A percentile compares a stretch with the other conserved stretches of the same genome.
phyloP scores from a whole-genome alignment of 2,113 vertebrate species.

The Ptychochromis oligacanthus region DNA sequence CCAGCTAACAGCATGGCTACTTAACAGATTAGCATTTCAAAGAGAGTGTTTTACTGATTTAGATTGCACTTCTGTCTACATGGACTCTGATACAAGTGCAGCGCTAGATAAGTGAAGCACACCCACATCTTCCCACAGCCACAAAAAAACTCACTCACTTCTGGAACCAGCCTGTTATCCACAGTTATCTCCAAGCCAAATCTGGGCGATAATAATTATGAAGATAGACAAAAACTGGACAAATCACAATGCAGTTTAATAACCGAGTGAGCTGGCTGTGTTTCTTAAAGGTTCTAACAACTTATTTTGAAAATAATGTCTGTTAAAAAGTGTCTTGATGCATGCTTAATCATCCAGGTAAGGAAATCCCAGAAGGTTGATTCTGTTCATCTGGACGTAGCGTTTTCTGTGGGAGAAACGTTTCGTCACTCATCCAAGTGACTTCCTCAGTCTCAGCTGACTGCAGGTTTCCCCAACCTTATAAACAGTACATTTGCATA shows the following conservation, averaged over 20 bases:
- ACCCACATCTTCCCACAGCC: not conserved
- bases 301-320: not conserved
- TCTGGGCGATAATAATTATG: not conserved
- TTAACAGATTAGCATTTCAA: not conserved
- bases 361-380: no score
- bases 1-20: not conserved
- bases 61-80: not conserved
- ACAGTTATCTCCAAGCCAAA: not conserved
- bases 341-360: no score
- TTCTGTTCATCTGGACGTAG: no score
- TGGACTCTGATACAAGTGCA: no score
- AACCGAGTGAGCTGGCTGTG: not conserved
- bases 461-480: no score
- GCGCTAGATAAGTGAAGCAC: no score
- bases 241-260: not conserved
- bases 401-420: no score
- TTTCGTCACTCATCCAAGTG: no score
- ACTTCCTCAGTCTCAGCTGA: no score
- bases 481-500: no score
- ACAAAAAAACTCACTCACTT: constrained; percentile 1
- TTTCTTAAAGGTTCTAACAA: not conserved
- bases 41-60: not conserved
- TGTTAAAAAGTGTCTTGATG: not conserved
- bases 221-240: not conserved
- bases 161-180: not conserved